These are phyloP conservation scores for Dryobotodes eremita DNA, from an alignment of 2,888 invertebrate species.

Conservation along the genomic window DNA sequence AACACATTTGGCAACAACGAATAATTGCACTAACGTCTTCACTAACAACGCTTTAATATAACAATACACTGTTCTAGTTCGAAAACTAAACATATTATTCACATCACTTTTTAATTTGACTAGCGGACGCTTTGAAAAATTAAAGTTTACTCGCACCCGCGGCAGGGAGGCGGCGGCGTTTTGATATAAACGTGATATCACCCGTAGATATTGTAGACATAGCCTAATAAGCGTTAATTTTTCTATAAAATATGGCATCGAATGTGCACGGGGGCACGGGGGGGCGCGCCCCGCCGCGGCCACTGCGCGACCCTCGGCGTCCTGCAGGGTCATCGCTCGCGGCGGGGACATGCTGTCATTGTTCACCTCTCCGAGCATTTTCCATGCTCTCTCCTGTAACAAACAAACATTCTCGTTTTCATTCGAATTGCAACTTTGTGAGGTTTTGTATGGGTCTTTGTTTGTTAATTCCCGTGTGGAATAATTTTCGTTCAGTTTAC, in stretches of 20 bases:
- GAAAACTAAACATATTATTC: constrained; percentile 80
- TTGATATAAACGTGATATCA: constrained; percentile 81
- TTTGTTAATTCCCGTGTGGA: constrained; percentile 10
- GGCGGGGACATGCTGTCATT: constrained; percentile 89
- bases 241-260: constrained; percentile 81
- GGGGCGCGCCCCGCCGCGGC: constrained; percentile 79
- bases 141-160: constrained; percentile 83
- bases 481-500: constrained; percentile 9
- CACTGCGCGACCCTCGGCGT: constrained; percentile 80
- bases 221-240: constrained; percentile 88
- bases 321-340: constrained; percentile 87
- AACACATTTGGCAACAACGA: constrained; percentile 87
- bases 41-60: constrained; percentile 86
- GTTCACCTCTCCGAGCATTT: constrained; percentile 85
- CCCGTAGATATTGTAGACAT: constrained; percentile 85
- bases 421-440: constrained; percentile 32
- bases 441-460: background rate
- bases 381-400: constrained; percentile 89
- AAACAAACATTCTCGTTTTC: constrained; percentile 69
- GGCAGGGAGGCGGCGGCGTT: constrained; percentile 76
- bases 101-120: constrained; percentile 88
- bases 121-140: constrained; percentile 89
- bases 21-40: constrained; percentile 89
- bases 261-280: constrained; percentile 76
- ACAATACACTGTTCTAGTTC: constrained; percentile 87